These are phyloP conservation scores for Cyclophora punctaria DNA, from an alignment of 2,888 invertebrate genomes.

Conservation along the genomic window DNA sequence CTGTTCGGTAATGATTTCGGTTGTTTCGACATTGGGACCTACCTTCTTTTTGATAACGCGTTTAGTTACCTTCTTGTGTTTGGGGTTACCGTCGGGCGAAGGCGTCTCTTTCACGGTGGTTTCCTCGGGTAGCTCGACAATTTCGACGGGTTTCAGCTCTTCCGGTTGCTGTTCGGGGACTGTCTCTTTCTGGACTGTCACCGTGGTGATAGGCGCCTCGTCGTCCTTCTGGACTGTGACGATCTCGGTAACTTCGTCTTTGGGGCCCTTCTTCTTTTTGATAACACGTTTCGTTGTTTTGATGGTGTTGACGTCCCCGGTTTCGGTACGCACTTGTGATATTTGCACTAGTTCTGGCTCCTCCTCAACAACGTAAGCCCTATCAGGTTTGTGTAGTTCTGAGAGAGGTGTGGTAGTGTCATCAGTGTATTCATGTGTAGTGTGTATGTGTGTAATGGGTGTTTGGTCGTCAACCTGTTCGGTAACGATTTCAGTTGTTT, in stretches of 20 bases:
- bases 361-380: background rate
- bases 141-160: background rate
- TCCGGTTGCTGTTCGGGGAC: background rate
- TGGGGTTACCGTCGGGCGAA: conserved; percentile 15
- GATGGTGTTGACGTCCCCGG: conserved; percentile 36
- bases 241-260: conserved; percentile 10
- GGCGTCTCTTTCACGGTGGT: conserved; percentile 14
- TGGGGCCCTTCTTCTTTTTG: conserved; percentile 23
- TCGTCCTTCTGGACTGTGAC: conserved; percentile 14
- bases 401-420: conserved; percentile 20
- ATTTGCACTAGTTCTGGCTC: conserved; percentile 26
- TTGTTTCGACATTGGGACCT: conserved; percentile 28
- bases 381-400: conserved; percentile 21
- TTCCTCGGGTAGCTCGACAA: conserved; percentile 4
- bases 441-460: conserved; percentile 16
- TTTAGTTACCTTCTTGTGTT: conserved; percentile 14
- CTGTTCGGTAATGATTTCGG: conserved; percentile 44
- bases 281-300: conserved; percentile 27
- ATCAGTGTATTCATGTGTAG: conserved; percentile 27
- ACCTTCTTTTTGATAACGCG: conserved; percentile 51
- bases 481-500: conserved; percentile 26
- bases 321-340: conserved; percentile 38
- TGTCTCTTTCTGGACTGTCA: background rate
- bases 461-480: conserved; percentile 45
- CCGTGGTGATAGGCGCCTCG: conserved; percentile 11